Conservation (phyloP, 2,113 vertebrate species). For the Notothenia coriiceps region DNA sequence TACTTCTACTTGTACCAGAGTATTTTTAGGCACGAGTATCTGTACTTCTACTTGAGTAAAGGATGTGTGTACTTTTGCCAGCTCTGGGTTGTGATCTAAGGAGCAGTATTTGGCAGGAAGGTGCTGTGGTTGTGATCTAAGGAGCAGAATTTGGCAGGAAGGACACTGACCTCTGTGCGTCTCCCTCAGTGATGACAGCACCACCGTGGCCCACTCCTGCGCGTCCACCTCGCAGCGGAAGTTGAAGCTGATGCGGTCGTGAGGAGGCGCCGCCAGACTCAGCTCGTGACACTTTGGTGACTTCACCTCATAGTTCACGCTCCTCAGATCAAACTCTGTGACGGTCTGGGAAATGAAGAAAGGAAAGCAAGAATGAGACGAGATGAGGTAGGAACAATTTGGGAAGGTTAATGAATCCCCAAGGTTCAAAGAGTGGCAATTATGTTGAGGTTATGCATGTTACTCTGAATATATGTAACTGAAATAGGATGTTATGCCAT, state of each 20-base stretch:
- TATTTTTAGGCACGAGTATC: too few species aligned
- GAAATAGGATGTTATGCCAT: not conserved
- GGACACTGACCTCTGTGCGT: constrained; percentile 84
- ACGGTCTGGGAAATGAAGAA: constrained; percentile 74
- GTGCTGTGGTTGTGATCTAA: too few species aligned
- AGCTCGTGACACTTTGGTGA: constrained; percentile 85
- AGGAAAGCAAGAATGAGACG: not conserved
- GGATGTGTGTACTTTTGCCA: too few species aligned
- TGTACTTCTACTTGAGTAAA: too few species aligned
- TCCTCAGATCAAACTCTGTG: constrained; percentile 82
- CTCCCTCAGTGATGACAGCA: constrained; percentile 87
- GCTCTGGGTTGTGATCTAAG: too few species aligned
- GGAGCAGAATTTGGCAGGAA: not conserved
- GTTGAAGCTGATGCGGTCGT: constrained; percentile 82
- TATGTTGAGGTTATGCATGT: not conserved
- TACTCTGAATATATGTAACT: not conserved
- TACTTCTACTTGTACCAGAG: too few species aligned
- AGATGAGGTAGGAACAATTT: not conserved
- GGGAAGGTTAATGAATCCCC: not conserved
- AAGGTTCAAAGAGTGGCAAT: too few species aligned
- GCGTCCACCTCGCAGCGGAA: constrained; percentile 89
- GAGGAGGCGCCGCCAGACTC: constrained; percentile 63
- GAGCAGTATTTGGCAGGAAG: not conserved
- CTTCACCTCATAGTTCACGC: constrained; percentile 83
- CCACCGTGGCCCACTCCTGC: constrained; percentile 88